phyloP scores from a whole-genome alignment of 2,113 vertebrate genomes.

The Amia ocellicauda region DNA sequence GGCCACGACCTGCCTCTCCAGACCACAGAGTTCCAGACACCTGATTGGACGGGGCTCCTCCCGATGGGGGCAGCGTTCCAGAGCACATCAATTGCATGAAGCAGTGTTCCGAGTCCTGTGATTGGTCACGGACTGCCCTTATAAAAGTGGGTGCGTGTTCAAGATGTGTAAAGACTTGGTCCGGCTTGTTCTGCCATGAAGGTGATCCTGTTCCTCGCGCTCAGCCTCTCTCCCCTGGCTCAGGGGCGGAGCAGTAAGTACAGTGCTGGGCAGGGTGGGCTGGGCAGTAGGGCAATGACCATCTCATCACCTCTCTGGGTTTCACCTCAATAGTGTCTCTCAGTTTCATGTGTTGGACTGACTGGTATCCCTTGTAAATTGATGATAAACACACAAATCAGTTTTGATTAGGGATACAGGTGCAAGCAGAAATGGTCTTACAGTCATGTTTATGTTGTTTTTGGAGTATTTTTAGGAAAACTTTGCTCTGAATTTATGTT shows the following conservation, averaged over 20 bases:
- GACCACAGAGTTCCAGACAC: too few relatives aligned
- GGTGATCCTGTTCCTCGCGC: conserved; percentile 33
- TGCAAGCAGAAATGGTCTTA: not conserved
- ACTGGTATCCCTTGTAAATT: not conserved
- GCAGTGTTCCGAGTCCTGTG: not conserved
- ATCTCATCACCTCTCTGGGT: not conserved
- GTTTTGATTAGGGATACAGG: not conserved
- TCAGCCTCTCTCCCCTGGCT: conserved; percentile 45
- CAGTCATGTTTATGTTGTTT: not conserved
- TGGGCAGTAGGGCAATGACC: not conserved
- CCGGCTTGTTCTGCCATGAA: conserved; percentile 46
- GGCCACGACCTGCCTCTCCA: too few relatives aligned
- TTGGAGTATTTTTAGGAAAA: not conserved
- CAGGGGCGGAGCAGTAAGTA: conserved; percentile 59
- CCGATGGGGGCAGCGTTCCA: conserved; percentile 1
- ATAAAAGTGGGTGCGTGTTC: conserved; percentile 43
- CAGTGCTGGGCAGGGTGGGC: too few relatives aligned
- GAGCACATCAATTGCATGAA: too few relatives aligned
- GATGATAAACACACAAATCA: not conserved
- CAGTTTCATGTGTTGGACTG: not conserved
- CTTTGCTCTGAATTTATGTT: not conserved
- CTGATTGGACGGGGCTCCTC: not conserved
- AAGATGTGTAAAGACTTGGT: conserved; percentile 12
- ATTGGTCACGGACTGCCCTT: conserved; percentile 30
- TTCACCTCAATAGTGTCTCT: not conserved